Evolutionary conservation across 2,888 invertebrate species (phyloP).

Genomic region (Lamellibrachia columna): DNA sequence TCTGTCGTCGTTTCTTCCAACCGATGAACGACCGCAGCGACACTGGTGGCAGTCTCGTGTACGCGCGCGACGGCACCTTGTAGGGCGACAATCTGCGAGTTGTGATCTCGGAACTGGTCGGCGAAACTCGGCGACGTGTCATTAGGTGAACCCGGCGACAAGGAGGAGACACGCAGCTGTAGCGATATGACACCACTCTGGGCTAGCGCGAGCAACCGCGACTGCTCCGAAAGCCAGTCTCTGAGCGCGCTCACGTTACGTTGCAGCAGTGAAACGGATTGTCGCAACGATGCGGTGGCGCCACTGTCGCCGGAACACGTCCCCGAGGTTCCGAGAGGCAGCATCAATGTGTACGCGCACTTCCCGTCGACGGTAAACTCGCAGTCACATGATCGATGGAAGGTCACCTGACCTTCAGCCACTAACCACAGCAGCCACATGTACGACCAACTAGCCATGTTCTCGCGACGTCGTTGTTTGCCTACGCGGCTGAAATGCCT

Average conservation of each 20-base stretch:
- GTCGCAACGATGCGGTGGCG: neutral
- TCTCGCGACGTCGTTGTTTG: neutral
- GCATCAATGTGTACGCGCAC: conserved; percentile 40
- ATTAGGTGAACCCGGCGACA: neutral
- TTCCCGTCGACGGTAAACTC: conserved; percentile 38
- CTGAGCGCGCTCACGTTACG: neutral
- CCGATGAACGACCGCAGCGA: neutral
- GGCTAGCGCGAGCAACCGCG: neutral
- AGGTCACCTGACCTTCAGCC: conserved; percentile 34
- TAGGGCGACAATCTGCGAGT: neutral
- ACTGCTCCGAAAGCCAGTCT: neutral
- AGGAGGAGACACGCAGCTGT: neutral
- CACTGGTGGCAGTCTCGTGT: neutral
- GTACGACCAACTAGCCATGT: neutral
- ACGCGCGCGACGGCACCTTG: neutral
- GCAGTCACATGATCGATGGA: conserved; percentile 37
- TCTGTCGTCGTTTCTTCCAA: neutral
- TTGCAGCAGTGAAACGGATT: neutral
- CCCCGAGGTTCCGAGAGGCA: conserved; percentile 26
- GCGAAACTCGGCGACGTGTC: neutral
- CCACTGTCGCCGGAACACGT: conserved; percentile 12
- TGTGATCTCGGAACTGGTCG: neutral
- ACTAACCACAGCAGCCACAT: neutral
- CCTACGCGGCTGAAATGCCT: neutral
- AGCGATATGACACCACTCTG: neutral